Percentiles rank a stretch among this genome's conserved stretches.
Evolutionary conservation across 2,113 vertebrate genomes (phyloP).

Genomic region (Thermophis baileyi): DNA sequence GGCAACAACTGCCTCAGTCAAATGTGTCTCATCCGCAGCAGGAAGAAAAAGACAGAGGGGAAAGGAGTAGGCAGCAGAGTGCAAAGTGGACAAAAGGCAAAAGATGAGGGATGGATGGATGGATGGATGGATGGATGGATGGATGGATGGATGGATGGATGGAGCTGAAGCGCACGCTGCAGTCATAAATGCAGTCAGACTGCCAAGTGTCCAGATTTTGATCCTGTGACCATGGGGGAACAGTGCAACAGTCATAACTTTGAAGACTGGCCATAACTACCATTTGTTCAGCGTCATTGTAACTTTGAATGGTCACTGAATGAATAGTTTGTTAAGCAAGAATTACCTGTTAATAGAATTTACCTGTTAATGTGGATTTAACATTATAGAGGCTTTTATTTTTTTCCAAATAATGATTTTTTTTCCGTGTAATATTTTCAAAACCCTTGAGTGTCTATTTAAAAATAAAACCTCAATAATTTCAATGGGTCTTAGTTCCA

Average conservation of each 20-base stretch:
- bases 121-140: not conserved
- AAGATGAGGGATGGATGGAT: not conserved
- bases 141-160: not conserved
- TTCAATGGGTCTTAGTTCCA: not conserved
- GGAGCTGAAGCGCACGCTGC: not conserved
- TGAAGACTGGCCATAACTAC: not conserved
- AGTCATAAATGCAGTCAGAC: not conserved
- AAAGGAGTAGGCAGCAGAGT: not conserved
- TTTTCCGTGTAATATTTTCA: not conserved
- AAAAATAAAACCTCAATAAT: not conserved
- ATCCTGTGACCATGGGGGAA: not conserved
- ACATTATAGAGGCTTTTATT: not conserved
- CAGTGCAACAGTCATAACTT: not conserved
- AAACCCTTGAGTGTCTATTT: not conserved
- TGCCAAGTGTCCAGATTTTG: not conserved
- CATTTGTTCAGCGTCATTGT: not conserved
- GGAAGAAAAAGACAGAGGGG: not conserved
- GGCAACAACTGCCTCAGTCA: not conserved
- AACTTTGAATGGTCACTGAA: not conserved
- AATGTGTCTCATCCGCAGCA: not conserved
- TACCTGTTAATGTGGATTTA: not conserved
- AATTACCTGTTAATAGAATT: not conserved
- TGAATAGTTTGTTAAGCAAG: not conserved
- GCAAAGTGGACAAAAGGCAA: not conserved
- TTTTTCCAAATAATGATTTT: not conserved